Percentiles rank a stretch among this genome's conserved stretches.
Conservation (phyloP, 2,797 vertebrate genomes). For the Orientallactaga sibirica region DNA sequence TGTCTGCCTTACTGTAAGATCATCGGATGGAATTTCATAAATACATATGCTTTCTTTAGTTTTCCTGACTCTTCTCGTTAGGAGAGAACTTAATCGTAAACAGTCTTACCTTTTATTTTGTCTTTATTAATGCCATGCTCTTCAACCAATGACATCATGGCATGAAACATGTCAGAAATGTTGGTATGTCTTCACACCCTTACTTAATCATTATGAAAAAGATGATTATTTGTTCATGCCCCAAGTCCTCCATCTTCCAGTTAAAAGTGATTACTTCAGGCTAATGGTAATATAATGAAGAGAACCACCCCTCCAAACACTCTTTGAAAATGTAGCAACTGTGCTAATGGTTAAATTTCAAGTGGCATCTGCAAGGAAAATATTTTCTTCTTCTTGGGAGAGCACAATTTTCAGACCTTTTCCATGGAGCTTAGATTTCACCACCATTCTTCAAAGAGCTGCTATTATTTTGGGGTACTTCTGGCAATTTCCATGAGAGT, state of each 20-base stretch:
- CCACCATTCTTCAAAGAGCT: constrained; percentile 41
- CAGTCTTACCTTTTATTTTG: constrained; percentile 64
- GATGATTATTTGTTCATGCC: neutral
- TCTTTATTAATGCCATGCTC: constrained; percentile 26
- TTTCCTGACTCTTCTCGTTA: constrained; percentile 47
- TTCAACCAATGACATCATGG: neutral
- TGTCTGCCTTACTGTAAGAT: constrained; percentile 51
- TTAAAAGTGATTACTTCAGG: neutral
- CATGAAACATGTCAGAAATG: constrained; percentile 18
- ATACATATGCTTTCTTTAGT: neutral
- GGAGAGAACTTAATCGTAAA: constrained; percentile 60
- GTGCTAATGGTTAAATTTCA: constrained; percentile 10
- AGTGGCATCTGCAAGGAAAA: constrained; percentile 38
- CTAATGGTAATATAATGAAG: constrained; percentile 15
- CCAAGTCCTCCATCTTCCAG: neutral
- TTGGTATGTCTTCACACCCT: neutral
- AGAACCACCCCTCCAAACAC: neutral
- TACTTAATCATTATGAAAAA: neutral
- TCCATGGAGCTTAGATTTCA: constrained; percentile 50
- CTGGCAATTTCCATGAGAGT: constrained; percentile 60
- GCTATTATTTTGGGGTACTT: constrained; percentile 20
- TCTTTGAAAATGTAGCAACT: constrained; percentile 39
- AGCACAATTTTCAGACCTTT: constrained; percentile 49
- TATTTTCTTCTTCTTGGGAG: constrained; percentile 5
- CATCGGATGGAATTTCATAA: constrained; percentile 32